Base-by-base conservation (phyloP, 2,113 vertebrate genomes). In the Oreochromis aureus region DNA sequence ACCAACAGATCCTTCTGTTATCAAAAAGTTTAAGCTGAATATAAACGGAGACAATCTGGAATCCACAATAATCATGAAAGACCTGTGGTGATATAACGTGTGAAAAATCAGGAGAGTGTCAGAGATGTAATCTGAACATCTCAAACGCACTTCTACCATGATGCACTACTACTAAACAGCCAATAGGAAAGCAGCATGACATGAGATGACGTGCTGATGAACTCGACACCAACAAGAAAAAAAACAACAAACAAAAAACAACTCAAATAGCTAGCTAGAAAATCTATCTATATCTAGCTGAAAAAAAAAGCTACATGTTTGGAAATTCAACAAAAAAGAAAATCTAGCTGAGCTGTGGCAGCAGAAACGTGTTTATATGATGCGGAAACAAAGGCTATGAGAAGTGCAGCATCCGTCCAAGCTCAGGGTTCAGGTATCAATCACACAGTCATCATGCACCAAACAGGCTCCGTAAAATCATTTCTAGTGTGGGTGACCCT, bases 371-470 rank as follows among this genome's bases (percentile, higher is more conserved):
- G 1, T 58, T 58, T 58, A 15, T 27, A 30, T 16, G 56, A 58
- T 8, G 55, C 15, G 12, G 55, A 58, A 58, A 36, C 32, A 63
- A 63, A 63, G 16, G 30, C 59, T 63, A 19, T 63, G 16, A 11
- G 59, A 63, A 4, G 30, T 36, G 59, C 32, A 19, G 58, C 30
- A 1, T 39, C 1, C 1, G 63, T 1, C 61, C 19, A 0, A 22
- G 63, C 19, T 39, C 34, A 69, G 4, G 6, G 19, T 41, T 69
- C 63, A 69, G 1, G 3, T 63, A 19, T 22, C 63, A 69, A 1
- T 24, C 36, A 1, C 19, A 15, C 63, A 15, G 63, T 41, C 63
- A 41, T 4, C 63, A 15, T 24, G 1, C 36, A 71, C 39, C 66
- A 71, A 71, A 63, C 59, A 63, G 34, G 34, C 34, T 8, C 34